Conservation (phyloP, 2,888 invertebrate genomes). For the Noctua janthina region DNA sequence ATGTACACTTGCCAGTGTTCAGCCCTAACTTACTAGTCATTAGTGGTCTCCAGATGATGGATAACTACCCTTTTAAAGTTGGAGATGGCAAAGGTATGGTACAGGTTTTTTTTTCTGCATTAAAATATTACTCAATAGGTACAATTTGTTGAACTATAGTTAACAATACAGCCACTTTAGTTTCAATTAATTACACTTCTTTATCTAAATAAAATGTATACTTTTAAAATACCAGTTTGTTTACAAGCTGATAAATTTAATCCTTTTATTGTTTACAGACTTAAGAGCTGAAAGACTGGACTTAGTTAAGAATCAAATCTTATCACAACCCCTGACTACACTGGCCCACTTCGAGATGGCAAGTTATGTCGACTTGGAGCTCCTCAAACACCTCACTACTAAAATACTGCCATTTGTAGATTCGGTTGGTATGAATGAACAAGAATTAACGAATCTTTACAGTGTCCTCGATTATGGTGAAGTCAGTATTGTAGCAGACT, state of each 20-base stretch:
- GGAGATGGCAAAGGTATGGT: conserved; percentile 86
- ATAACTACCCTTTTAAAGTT: conserved; percentile 93
- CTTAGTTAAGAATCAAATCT: conserved; percentile 92
- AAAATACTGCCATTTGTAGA: conserved; percentile 94
- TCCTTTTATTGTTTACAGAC: conserved; percentile 84
- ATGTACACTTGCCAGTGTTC: conserved; percentile 90
- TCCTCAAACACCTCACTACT: conserved; percentile 92
- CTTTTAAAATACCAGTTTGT: conserved; percentile 12
- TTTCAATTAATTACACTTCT: background rate
- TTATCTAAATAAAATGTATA: conserved; percentile 11
- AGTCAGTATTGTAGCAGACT: conserved; percentile 93
- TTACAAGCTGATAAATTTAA: conserved; percentile 37
- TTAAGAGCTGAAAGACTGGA: conserved; percentile 91
- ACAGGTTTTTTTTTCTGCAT: background rate
- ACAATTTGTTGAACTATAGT: background rate
- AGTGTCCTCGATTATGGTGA: conserved; percentile 93
- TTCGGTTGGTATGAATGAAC: conserved; percentile 97
- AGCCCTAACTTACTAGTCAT: conserved; percentile 94
- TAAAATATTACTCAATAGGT: background rate
- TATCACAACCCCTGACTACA: conserved; percentile 90
- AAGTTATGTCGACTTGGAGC: conserved; percentile 93
- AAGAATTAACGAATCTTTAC: conserved; percentile 94
- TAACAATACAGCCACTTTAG: background rate
- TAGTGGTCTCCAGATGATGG: conserved; percentile 97
- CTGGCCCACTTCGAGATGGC: conserved; percentile 96